These are phyloP conservation scores for Acipenser oxyrinchus DNA, from an alignment of 2,797 vertebrate species.

Conservation along the genomic window DNA sequence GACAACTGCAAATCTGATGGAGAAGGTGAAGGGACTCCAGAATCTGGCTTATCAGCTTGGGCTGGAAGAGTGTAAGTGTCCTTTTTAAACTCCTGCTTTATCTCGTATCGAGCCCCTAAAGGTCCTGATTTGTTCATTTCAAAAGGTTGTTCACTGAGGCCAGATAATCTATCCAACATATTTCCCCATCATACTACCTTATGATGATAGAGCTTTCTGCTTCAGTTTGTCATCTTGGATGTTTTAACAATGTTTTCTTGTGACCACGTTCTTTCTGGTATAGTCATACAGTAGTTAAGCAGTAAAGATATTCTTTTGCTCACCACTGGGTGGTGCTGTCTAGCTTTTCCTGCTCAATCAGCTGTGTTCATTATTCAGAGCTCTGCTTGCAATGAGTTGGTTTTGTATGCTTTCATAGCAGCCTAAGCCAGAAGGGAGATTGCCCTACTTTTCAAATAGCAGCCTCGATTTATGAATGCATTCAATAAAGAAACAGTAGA, in stretches of 20 bases:
- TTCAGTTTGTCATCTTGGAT: neutral
- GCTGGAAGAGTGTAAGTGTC: conserved; percentile 92
- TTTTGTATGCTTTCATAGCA: neutral
- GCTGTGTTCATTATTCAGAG: neutral
- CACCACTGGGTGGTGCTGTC: conserved; percentile 54
- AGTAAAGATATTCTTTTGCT: neutral
- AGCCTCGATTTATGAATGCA: too few species aligned
- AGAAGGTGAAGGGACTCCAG: conserved; percentile 95
- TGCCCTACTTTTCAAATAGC: neutral
- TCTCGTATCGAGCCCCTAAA: neutral
- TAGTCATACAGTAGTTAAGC: neutral
- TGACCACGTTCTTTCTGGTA: neutral
- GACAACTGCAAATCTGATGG: conserved; percentile 96
- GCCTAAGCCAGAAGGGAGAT: neutral
- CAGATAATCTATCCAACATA: too few species aligned
- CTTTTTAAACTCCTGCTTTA: neutral
- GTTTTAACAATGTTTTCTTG: neutral
- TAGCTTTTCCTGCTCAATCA: conserved; percentile 13
- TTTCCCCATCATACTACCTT: neutral
- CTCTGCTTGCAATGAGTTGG: conserved; percentile 7
- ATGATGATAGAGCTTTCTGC: neutral
- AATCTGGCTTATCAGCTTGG: conserved; percentile 95
- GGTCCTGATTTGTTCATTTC: too few species aligned
- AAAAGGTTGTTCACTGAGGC: too few species aligned
- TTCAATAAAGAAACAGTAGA: too few species aligned